phyloP scores from a whole-genome alignment of 2,113 vertebrate species.

The Dasyurus viverrinus region DNA sequence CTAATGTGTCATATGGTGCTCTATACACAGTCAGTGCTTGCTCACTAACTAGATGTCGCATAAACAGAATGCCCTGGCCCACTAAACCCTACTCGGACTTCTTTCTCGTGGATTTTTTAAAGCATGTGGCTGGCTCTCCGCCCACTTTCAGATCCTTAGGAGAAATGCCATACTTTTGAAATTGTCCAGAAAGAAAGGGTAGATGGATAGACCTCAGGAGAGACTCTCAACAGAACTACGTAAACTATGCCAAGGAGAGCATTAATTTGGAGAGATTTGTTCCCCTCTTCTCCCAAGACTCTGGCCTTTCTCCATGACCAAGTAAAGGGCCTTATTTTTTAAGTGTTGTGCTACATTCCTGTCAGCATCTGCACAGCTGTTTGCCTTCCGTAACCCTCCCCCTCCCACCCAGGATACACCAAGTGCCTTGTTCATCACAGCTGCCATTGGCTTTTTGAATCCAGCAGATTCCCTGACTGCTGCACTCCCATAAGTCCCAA shows the following conservation, averaged over 20 bases:
- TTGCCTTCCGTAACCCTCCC: background rate
- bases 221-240: background rate
- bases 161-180: background rate
- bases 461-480: background rate
- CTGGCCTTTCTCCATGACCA: background rate
- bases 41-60: background rate
- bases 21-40: background rate
- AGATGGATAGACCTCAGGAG: background rate
- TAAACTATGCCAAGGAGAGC: background rate
- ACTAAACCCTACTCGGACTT: background rate
- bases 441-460: background rate
- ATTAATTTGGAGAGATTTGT: background rate
- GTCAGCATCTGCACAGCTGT: constrained; percentile 10
- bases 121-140: accelerated
- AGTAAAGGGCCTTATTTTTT: background rate
- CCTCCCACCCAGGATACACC: background rate
- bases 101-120: accelerated
- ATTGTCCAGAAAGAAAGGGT: background rate
- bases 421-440: background rate
- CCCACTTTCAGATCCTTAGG: background rate
- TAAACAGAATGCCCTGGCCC: accelerated
- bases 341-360: too few relatives aligned
- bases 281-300: background rate
- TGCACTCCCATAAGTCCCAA: background rate
- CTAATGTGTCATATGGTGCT: background rate